Evolutionary conservation across 2,888 invertebrate genomes (phyloP), one percentile per base, ranked within the genome.

Genomic region (Meteorus colon): DNA sequence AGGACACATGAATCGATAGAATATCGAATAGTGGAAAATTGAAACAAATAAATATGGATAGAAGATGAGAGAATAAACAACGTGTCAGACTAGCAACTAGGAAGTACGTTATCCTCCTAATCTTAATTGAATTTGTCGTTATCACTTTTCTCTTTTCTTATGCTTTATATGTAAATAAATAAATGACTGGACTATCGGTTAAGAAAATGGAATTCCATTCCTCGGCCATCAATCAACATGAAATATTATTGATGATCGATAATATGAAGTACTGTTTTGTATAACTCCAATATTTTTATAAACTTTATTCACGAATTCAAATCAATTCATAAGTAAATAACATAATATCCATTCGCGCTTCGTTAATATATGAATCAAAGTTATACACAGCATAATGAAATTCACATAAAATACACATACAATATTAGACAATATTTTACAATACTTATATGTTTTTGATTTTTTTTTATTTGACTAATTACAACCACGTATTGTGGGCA

Each of bases 401-500:
- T 71, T 70, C 19, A 48, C 51, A 27, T 62, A 29, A n/a, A 48
- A 59, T 41, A 12, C 55, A 60, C 27, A 62, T 34, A 55, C 16
- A 24, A 37, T 16, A 34, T 29, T 41, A 41, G 60, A 63, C 37
- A 63, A 27, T 75, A 71, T 75, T 63, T 75, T 75, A 75, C 75
- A 75, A 65, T 67, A 67, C 19, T 55, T 34, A 67, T 60, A 63
- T 72, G 27, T 10, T 14, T 63, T 63, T 14, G 16, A 34, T 34
- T 34, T 45, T 27, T 27, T 60, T 84, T 84, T 80, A 77, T 76
- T 75, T 81, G 73, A 67, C 80, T 80, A 83, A 82, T 85, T 84
- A 66, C 80, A 86, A 73, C 88, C 92, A 93, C 94, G 95, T 88
- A 95, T 95, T 84, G 94, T 95, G 77, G 95, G 95, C 80, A 95